Percentiles rank a stretch among this genome's conserved stretches.
Evolutionary conservation across 2,888 invertebrate genomes (phyloP).

Genomic region (Leptopterna dolabrata): DNA sequence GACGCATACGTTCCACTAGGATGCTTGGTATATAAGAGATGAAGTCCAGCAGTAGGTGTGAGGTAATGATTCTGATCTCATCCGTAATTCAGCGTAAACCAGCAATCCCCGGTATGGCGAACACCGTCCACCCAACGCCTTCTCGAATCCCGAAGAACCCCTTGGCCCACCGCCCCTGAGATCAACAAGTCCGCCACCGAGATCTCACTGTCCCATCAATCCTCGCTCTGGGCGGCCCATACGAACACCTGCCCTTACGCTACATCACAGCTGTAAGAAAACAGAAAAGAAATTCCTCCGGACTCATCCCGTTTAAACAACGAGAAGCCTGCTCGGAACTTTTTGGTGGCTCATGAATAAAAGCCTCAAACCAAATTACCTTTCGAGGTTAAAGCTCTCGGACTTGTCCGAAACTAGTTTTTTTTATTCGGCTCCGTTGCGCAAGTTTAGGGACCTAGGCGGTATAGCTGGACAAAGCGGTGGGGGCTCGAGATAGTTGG

Average conservation of each 20-base stretch:
- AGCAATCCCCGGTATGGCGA: too few relatives aligned
- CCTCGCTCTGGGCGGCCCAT: constrained; percentile 36
- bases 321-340: constrained; percentile 15
- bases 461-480: constrained; percentile 2
- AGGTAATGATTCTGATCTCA: too few relatives aligned
- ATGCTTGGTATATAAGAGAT: too few relatives aligned
- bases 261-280: neutral
- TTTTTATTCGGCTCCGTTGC: constrained; percentile 30
- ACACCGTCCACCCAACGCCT: too few relatives aligned
- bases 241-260: constrained; percentile 17
- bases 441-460: constrained; percentile 33
- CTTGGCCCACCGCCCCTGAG: neutral
- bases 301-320: constrained; percentile 3
- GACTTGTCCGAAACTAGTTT: constrained; percentile 51
- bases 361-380: constrained; percentile 49
- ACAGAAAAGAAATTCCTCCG: neutral
- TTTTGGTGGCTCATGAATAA: constrained; percentile 49
- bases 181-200: constrained; percentile 19
- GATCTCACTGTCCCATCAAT: constrained; percentile 33
- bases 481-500: constrained; percentile 38
- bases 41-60: too few relatives aligned
- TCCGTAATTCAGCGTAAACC: too few relatives aligned
- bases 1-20: too few relatives aligned
- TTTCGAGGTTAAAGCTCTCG: constrained; percentile 51
- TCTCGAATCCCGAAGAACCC: neutral